Percentiles rank a stretch among this genome's conserved stretches.
Evolutionary conservation across 2,888 invertebrate genomes (phyloP).

Genomic region (Lapara coniferarum): DNA sequence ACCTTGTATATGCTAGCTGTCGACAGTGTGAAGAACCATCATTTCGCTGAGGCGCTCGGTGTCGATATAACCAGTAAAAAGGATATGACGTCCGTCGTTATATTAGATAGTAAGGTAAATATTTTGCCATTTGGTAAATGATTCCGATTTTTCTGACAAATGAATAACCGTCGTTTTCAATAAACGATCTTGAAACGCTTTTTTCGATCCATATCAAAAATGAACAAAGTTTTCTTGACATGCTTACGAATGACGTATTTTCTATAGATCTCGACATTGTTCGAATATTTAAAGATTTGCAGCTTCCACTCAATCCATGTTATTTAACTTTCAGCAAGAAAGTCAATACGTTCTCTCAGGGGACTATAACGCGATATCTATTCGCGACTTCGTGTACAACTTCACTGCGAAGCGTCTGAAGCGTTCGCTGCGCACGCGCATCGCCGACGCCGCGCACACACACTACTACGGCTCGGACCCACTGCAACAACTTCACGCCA

Average conservation of each 20-base stretch:
- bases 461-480: constrained; percentile 69
- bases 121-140: neutral
- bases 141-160: no score
- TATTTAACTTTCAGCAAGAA: constrained; percentile 84
- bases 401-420: constrained; percentile 71
- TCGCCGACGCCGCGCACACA: constrained; percentile 66
- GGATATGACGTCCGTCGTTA: constrained; percentile 87
- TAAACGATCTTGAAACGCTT: no score
- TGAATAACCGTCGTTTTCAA: no score
- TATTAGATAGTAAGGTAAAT: constrained; percentile 87
- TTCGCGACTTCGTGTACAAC: constrained; percentile 82
- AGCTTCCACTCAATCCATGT: neutral
- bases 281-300: no score
- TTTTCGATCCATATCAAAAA: no score
- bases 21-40: constrained; percentile 88
- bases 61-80: constrained; percentile 84
- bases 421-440: constrained; percentile 67
- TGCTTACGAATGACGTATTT: no score
- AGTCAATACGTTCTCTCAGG: constrained; percentile 85
- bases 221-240: no score
- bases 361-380: constrained; percentile 73
- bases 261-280: no score
- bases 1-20: constrained; percentile 84
- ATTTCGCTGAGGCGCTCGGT: constrained; percentile 90
- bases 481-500: constrained; percentile 43